These are phyloP conservation scores for Eustalomyia histrio DNA, from an alignment of 2,888 invertebrate genomes.

Conservation along the genomic window DNA sequence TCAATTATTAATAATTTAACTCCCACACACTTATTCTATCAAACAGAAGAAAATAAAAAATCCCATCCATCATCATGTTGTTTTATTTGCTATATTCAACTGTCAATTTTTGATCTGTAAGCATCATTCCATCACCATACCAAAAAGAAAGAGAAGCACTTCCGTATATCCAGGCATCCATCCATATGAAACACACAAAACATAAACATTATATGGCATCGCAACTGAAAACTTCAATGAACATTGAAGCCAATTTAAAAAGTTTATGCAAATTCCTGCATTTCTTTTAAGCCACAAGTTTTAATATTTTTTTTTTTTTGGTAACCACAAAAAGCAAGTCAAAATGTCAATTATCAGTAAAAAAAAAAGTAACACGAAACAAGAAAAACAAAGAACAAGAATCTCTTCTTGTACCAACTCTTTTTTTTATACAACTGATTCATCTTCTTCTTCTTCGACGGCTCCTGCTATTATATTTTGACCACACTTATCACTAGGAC, in stretches of 20 bases:
- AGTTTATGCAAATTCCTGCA: conserved; percentile 60
- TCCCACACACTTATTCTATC: conserved; percentile 47
- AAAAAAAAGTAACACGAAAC: conserved; percentile 53
- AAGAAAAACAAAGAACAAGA: conserved; percentile 47
- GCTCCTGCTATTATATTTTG: conserved; percentile 41
- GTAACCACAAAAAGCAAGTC: conserved; percentile 60
- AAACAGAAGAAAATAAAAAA: neutral
- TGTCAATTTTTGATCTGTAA: conserved; percentile 63
- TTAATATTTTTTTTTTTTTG: conserved; percentile 39
- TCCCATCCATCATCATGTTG: conserved; percentile 54
- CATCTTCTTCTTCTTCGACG: conserved; percentile 3
- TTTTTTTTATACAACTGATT: conserved; percentile 16
- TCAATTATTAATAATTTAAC: conserved; percentile 22
- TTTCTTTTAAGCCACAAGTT: conserved; percentile 42
- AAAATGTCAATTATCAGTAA: conserved; percentile 64
- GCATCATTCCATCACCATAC: conserved; percentile 38
- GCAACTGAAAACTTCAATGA: conserved; percentile 50
- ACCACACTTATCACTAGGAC: conserved; percentile 62
- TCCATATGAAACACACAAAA: conserved; percentile 10
- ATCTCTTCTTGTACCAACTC: conserved; percentile 49
- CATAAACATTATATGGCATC: conserved; percentile 6
- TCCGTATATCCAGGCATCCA: conserved; percentile 33
- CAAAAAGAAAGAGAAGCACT: conserved; percentile 7
- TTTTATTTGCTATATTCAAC: conserved; percentile 34
- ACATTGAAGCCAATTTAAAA: conserved; percentile 66